Evolutionary conservation across 2,888 invertebrate genomes (phyloP), one percentile per base, ranked within the genome.

Genomic region (Pogonocherus hispidulus): DNA sequence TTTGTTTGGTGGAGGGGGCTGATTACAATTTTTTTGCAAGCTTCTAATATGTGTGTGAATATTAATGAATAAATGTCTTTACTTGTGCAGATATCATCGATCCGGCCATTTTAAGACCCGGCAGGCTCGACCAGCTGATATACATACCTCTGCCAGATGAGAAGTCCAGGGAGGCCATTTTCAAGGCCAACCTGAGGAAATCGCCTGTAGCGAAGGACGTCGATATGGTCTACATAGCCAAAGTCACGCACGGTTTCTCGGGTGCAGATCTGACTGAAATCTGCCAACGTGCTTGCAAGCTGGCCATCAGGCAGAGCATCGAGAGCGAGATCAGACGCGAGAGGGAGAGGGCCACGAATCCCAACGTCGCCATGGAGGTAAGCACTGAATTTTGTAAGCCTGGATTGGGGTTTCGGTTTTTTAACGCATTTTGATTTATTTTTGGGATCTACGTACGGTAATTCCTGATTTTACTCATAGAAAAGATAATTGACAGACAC

Each of bases 121-220:
- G 99, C 19, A 95, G 99, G 83, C 90, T 99, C 68, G 99, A 99
- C 90, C 99, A 99, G 87, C 90, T 99, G 76, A 99, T 99, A 86
- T 99, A 99, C 90, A 99, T 99, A 89, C 99, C 99, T 81, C 89
- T 99, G 86, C 99, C 99, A 22, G 99, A 99, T 87, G 99, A 99
- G 82, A 97, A 96, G 86, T 99, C 99, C 0, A 93, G 99, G 79
- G 94, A 97, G 86, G 93, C 95, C 72, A 99, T 99, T 84, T 93
- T 99, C 83, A 95, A 93, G 85, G 97, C 99, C 63, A 97, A 97
- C 86, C 88, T 99, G 79, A 91, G 98, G 81, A 99, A 99, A 86
- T 98, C 98, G 52, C 99, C 99, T 59, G 92, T 99, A 79, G 93
- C 97, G 65, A 94, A 94, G 88, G 98, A 98, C 82, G 97, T 99